Evolutionary conservation across 2,113 vertebrate species (phyloP), one percentile per base, ranked within the genome.

Genomic region (Hoplias malabaricus): DNA sequence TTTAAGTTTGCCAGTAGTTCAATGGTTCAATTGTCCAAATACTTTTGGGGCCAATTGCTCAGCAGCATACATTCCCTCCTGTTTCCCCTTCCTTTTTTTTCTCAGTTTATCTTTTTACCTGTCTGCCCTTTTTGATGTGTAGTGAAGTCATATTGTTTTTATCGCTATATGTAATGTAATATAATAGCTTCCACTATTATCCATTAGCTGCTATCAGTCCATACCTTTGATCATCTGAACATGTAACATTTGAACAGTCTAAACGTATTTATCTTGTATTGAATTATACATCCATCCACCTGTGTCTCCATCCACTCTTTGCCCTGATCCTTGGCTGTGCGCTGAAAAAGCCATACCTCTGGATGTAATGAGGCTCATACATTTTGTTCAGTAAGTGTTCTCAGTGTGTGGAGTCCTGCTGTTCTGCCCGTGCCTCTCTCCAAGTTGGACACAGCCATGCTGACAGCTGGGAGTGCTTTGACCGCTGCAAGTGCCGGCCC

Each of bases 341-440:
- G 21, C 63, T 66, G 63, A n/a, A 38, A 12, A 23, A 68, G 16
- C 25, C 65, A 46, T 46, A 5, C 65, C 36, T 67, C 25, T 68
- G 65, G 42, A 16, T 16, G 40, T 29, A 43, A 29, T 27, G 13
- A 63, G 31, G 10, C 21, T 63, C 59, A 36, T 63, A 31, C 31
- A 16, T 54, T 48, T 19, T 19, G 48, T 12, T 12, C 68, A 54
- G n/a, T 70, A 23, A 36, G 29, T 12, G 0, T n/a, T 53, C 21
- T 16, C 68, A 53, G 65, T 33, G 65, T 14, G 16, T 13, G 16
- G 21, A 33, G 50, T 46, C 75, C 57, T 14, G 23, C 34, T 34
- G 56, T 16, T 19, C 31, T 59, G 19, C 48, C 84, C 82, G 84
- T 83, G 80, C 84, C 77, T 76, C 68, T 68, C 25, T 82, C 5